These are phyloP conservation scores for Indri indri DNA, from an alignment of 2,113 vertebrate genomes.

Conservation along the genomic window DNA sequence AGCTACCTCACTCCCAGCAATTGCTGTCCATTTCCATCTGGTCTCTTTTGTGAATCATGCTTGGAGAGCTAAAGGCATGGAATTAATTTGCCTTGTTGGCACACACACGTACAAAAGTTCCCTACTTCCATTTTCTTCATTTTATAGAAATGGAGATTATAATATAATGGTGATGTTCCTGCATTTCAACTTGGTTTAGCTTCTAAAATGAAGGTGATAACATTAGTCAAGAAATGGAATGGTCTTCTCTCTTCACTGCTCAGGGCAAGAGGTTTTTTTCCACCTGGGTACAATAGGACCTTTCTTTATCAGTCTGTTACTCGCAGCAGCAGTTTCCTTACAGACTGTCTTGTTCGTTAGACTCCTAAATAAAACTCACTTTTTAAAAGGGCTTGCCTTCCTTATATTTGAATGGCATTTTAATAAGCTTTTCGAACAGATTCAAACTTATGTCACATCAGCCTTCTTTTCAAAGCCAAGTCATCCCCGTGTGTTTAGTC, in stretches of 20 bases:
- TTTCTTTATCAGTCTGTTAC: background rate
- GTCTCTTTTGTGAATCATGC: background rate
- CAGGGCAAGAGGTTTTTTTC: background rate
- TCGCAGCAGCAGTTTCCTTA: background rate
- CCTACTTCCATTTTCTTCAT: background rate
- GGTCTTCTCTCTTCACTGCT: background rate
- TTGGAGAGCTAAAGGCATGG: background rate
- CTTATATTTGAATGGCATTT: slow-evolving; percentile 48
- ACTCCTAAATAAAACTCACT: background rate
- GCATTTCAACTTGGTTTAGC: background rate
- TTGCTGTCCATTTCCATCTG: background rate
- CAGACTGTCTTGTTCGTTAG: slow-evolving; percentile 15
- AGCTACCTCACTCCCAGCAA: background rate
- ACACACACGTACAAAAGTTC: background rate
- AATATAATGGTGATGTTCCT: background rate
- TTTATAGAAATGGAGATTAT: background rate
- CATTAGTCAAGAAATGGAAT: background rate
- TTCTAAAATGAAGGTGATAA: background rate
- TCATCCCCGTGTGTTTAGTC: slow-evolving; percentile 28
- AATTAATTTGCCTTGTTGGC: background rate
- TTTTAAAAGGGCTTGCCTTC: background rate
- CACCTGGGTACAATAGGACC: background rate
- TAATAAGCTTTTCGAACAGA: slow-evolving; percentile 57
- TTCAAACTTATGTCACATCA: slow-evolving; percentile 46
- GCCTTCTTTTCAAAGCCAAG: slow-evolving; percentile 42